These are phyloP conservation scores for Heliocidaris erythrogramma DNA, from an alignment of 35 echinoderm and acorn worm genomes.

Conservation along the genomic window DNA sequence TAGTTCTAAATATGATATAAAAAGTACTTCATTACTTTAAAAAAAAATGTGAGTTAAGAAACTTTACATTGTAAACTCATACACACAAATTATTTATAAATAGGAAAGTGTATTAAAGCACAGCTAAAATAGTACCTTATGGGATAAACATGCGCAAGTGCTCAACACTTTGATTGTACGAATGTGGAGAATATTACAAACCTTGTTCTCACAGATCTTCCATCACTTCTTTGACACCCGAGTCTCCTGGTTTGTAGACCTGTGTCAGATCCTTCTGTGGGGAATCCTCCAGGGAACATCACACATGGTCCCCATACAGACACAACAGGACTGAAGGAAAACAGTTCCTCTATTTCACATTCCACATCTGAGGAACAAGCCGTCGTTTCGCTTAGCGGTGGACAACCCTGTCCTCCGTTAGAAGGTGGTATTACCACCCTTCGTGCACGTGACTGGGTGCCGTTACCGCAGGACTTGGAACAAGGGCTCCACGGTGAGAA, in stretches of 20 bases:
- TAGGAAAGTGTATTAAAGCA: too few species aligned
- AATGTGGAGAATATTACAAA: not conserved
- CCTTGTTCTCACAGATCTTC: conserved; percentile 68
- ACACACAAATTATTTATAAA: too few species aligned
- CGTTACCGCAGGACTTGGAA: conserved; percentile 87
- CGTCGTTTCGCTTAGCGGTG: conserved; percentile 67
- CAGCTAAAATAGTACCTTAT: too few species aligned
- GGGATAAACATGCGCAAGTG: too few species aligned
- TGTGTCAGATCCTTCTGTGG: conserved; percentile 42
- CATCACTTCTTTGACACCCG: conserved; percentile 74
- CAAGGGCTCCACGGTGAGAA: conserved; percentile 80
- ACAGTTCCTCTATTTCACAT: conserved; percentile 53
- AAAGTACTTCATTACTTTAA: not conserved
- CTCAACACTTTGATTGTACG: too few species aligned
- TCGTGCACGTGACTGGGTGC: conserved; percentile 85
- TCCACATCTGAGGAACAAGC: conserved; percentile 44
- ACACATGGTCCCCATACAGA: conserved; percentile 74
- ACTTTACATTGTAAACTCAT: not conserved
- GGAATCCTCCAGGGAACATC: conserved; percentile 8
- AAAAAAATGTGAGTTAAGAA: not conserved
- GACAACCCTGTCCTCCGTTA: conserved; percentile 63
- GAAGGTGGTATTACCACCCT: conserved; percentile 69
- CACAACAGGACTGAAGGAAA: conserved; percentile 68
- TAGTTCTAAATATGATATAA: not conserved
- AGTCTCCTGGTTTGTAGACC: conserved; percentile 72